A percentile compares a stretch with the other conserved stretches of the same genome.
Conservation (phyloP, 2,113 vertebrate species). For the Rhinolophus sinicus region DNA sequence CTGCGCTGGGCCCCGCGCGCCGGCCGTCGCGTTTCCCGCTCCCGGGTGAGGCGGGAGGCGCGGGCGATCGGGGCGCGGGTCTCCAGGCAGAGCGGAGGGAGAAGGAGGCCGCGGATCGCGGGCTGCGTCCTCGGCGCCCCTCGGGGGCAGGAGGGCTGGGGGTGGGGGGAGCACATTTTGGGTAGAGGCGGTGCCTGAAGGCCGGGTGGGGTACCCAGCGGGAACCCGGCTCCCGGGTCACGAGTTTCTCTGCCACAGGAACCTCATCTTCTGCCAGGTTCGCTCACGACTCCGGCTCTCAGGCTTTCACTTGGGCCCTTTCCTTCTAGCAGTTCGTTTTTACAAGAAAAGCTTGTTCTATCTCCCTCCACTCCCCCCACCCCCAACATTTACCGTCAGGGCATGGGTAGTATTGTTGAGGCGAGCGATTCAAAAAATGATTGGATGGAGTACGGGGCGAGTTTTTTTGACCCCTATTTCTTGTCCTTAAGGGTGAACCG, state of each 20-base stretch:
- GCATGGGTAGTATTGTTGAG: not conserved
- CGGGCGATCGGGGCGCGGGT: slow-evolving; percentile 47
- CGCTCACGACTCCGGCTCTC: slow-evolving; percentile 75
- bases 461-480: not conserved
- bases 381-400: not conserved
- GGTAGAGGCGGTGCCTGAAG: slow-evolving; percentile 70
- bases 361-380: not conserved
- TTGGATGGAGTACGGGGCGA: not conserved
- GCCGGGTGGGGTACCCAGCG: slow-evolving; percentile 79
- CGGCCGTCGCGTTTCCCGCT: slow-evolving; percentile 69
- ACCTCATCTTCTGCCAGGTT: slow-evolving; percentile 77
- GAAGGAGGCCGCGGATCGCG: slow-evolving; percentile 52
- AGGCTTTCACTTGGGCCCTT: slow-evolving; percentile 72
- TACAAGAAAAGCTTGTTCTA: not conserved
- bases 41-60: slow-evolving; percentile 67
- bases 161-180: slow-evolving; percentile 41
- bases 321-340: slow-evolving; percentile 25
- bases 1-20: slow-evolving; percentile 65
- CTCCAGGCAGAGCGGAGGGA: not conserved
- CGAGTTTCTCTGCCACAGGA: slow-evolving; percentile 79
- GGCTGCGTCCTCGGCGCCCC: not conserved
- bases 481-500: slow-evolving; percentile 42
- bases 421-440: not conserved
- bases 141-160: not conserved
- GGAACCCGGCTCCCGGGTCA: slow-evolving; percentile 73